A percentile compares a stretch with the other conserved stretches of the same genome.
These are phyloP conservation scores for Callithrix jacchus DNA, from an alignment of 2,113 vertebrate genomes.

Conservation along the genomic window DNA sequence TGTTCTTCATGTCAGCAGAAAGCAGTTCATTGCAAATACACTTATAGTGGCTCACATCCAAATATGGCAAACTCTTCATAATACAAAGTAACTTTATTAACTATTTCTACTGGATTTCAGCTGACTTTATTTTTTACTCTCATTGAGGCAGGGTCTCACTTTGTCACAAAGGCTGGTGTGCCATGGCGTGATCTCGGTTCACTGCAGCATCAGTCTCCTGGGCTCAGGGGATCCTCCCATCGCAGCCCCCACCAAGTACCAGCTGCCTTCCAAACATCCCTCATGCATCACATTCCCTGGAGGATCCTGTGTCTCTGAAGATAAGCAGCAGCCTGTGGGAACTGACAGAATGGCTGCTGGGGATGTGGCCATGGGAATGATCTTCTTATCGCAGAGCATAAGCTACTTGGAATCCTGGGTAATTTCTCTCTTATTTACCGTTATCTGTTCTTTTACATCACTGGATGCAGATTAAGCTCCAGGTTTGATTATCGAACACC, in stretches of 20 bases:
- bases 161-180: too few species aligned
- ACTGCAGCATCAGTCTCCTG: too few species aligned
- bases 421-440: background rate
- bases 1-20: background rate
- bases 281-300: background rate
- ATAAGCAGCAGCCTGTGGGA: background rate
- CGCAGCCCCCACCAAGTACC: too few species aligned
- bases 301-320: background rate
- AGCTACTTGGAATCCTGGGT: background rate
- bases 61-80: too few species aligned
- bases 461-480: background rate
- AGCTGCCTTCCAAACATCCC: too few species aligned
- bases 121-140: background rate
- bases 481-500: background rate
- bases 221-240: too few species aligned
- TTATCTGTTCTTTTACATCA: background rate
- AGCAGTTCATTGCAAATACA: background rate
- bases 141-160: too few species aligned
- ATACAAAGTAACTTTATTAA: too few species aligned
- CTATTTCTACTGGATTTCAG: too few species aligned
- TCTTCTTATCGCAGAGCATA: background rate
- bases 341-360: background rate
- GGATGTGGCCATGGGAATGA: background rate
- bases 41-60: background rate
- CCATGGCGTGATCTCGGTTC: accelerated